Conservation (phyloP, 2,888 invertebrate species). For the Pharmacophagus antenor region DNA sequence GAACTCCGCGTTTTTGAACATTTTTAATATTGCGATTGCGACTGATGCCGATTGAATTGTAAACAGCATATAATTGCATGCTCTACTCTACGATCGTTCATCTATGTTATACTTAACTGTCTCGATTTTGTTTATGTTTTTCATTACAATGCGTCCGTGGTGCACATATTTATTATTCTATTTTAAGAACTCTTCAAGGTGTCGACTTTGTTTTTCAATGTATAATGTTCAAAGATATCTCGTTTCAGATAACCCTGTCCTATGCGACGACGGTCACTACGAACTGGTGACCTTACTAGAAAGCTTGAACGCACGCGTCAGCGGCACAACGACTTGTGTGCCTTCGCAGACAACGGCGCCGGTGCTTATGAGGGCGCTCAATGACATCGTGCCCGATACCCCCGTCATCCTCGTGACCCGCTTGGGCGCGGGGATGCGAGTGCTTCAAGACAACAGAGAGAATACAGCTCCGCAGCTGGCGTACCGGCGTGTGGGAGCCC, state of each 20-base stretch:
- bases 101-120: too few species aligned
- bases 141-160: neutral
- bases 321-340: constrained; percentile 83
- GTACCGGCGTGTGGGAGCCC: constrained; percentile 62
- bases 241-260: constrained; percentile 88
- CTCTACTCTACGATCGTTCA: too few species aligned
- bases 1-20: neutral
- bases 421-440: constrained; percentile 43
- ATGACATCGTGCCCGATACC: constrained; percentile 57
- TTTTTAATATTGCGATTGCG: constrained; percentile 9
- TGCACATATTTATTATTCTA: neutral
- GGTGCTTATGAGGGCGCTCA: constrained; percentile 59
- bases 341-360: constrained; percentile 57
- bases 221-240: constrained; percentile 25
- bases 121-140: neutral
- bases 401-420: constrained; percentile 61
- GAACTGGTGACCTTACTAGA: constrained; percentile 86
- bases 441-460: constrained; percentile 39
- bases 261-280: constrained; percentile 87
- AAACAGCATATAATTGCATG: neutral
- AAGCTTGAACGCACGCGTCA: constrained; percentile 86
- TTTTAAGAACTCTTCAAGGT: neutral
- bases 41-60: neutral
- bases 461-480: constrained; percentile 49
- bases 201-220: constrained; percentile 2